Evolutionary conservation across 2,797 vertebrate species (phyloP), one percentile per base, ranked within the genome.

Genomic region (Tragelaphus eurycerus): DNA sequence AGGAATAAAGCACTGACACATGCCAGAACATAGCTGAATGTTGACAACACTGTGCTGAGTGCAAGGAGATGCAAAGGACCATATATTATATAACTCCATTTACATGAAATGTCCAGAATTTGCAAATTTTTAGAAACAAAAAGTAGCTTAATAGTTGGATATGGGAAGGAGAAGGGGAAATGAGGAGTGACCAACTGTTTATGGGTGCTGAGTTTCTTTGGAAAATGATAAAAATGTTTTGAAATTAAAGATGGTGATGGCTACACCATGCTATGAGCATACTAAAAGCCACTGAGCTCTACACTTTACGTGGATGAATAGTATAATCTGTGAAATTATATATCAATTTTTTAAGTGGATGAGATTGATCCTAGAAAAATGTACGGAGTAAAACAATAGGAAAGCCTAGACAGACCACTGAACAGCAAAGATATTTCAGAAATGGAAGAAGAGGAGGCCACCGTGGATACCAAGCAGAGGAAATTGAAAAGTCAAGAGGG

Each of bases 301-400:
- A 38, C 64, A 71, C 19, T 21, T 34, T 71, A n/a, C 21, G 64
- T 38, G n/a, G 64, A 38, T 71, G n/a, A 71, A 12, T 21, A 38
- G n/a, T 38, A 71, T 38, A 21, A 38, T 71, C 64, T 12, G 19
- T 71, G n/a, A 71, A 71, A 38, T 71, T 71, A 38, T 21, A 6
- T 21, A 71, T 71, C 64, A 38, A 71, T 71, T 38, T 71, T 21
- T 38, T 21, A 38, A 38, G n/a, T 71, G 64, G 64, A 12, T 71
- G 64, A 71, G 9, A 38, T 21, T 71, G n/a, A 71, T 71, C 64
- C 19, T 71, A 34, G 64, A 21, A 67, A 67, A 67, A 34, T 34
- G n/a, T 34, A 34, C 0, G 0, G 3, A 67, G n/a, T 11, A 34
- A 67, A 67, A 34, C 64, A 34, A 19, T 34, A 34, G 17, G 64